phyloP scores from a whole-genome alignment of 1,140 invertebrate species.

The Philotrypesis tridentata region DNA sequence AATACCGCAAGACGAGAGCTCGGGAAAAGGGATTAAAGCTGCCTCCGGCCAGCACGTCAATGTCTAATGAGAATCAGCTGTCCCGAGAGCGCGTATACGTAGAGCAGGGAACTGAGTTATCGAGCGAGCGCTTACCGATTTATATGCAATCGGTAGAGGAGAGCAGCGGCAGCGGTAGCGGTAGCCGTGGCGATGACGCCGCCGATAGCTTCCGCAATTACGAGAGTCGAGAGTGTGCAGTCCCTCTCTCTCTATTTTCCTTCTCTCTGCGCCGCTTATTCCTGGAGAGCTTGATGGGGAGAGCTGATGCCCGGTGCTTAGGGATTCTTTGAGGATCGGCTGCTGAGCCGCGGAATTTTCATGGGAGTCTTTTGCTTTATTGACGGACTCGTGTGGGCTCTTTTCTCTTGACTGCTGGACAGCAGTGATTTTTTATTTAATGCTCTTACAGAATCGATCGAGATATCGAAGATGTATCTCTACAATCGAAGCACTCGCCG shows the following conservation, averaged over 20 bases:
- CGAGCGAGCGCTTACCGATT: slow-evolving; percentile 45
- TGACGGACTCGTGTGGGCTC: neutral
- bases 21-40: slow-evolving; percentile 32
- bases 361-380: neutral
- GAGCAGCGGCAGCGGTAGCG: slow-evolving; percentile 31
- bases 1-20: neutral
- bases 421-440: too few relatives aligned
- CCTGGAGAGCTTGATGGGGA: neutral
- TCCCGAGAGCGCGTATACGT: neutral
- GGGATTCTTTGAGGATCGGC: neutral
- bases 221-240: too few relatives aligned
- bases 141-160: slow-evolving; percentile 46
- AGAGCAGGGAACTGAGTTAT: slow-evolving; percentile 49
- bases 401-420: neutral
- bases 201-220: slow-evolving; percentile 57
- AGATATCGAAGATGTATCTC: too few relatives aligned
- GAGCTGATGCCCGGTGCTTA: neutral
- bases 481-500: too few relatives aligned
- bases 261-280: slow-evolving; percentile 55
- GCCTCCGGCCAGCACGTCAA: slow-evolving; percentile 12
- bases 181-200: neutral
- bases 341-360: neutral
- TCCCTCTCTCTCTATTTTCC: slow-evolving; percentile 53
- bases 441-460: too few relatives aligned
- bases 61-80: slow-evolving; percentile 48